phyloP scores from a whole-genome alignment of 2,797 vertebrate genomes.

The Takifugu ocellatus region DNA sequence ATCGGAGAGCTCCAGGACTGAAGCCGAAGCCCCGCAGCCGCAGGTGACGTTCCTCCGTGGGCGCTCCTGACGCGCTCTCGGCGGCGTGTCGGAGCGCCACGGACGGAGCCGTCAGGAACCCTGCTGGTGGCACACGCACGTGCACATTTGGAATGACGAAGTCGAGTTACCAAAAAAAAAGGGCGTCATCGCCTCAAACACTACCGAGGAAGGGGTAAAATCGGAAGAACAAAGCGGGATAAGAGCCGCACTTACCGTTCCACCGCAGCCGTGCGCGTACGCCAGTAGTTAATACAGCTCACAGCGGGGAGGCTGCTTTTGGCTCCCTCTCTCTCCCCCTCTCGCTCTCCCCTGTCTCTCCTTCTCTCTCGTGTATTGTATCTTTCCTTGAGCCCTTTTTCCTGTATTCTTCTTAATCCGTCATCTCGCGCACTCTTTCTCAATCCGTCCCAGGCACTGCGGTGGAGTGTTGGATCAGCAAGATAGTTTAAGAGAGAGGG shows the following conservation, averaged over 20 bases:
- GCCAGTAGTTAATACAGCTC: slow-evolving; percentile 67
- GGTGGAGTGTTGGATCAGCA: slow-evolving; percentile 56
- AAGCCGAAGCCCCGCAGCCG: background rate
- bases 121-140: slow-evolving; percentile 27
- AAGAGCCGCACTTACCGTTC: slow-evolving; percentile 66
- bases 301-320: slow-evolving; percentile 52
- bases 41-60: slow-evolving; percentile 8
- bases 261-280: slow-evolving; percentile 66
- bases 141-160: slow-evolving; percentile 11
- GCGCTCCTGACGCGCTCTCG: background rate
- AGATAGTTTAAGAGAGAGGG: slow-evolving; percentile 53
- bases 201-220: slow-evolving; percentile 9
- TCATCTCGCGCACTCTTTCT: slow-evolving; percentile 39
- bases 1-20: slow-evolving; percentile 19
- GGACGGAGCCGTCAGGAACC: slow-evolving; percentile 9
- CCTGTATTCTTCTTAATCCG: slow-evolving; percentile 48
- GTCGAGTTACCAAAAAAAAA: background rate
- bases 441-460: slow-evolving; percentile 66
- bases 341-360: slow-evolving; percentile 22
- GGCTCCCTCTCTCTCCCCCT: slow-evolving; percentile 19
- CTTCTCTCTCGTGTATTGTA: slow-evolving; percentile 17
- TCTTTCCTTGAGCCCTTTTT: slow-evolving; percentile 47
- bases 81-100: slow-evolving; percentile 2
- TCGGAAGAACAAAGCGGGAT: slow-evolving; percentile 21
- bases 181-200: slow-evolving; percentile 18